These are phyloP conservation scores for Candoia aspera DNA, from an alignment of 2,113 vertebrate genomes.

Conservation along the genomic window DNA sequence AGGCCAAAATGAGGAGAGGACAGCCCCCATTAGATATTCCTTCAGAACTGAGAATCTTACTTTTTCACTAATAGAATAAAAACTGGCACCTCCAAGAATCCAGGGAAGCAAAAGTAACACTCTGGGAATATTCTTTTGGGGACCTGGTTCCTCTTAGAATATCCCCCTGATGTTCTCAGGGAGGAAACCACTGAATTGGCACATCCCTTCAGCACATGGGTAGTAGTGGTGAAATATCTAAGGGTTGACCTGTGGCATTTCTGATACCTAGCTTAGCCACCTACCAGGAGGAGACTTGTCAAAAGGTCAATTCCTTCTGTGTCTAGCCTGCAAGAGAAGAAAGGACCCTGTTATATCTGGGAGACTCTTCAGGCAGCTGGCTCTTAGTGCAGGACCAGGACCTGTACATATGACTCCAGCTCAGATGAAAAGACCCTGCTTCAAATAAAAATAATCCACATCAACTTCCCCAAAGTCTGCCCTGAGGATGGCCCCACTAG, in stretches of 20 bases:
- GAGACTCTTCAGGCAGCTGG: accelerated
- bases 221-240: not conserved
- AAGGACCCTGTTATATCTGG: accelerated
- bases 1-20: not conserved
- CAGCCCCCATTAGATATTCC: not conserved
- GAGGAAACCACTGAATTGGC: not conserved
- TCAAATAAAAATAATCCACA: not conserved
- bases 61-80: not conserved
- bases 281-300: constrained; percentile 84
- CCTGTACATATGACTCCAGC: not conserved
- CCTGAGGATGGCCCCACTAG: not conserved
- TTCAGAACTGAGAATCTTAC: not conserved
- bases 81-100: no score
- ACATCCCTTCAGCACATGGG: not conserved
- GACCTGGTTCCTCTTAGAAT: not conserved
- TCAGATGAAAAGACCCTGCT: not conserved
- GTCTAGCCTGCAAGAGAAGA: constrained; percentile 82
- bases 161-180: not conserved
- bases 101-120: not conserved
- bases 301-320: constrained; percentile 89
- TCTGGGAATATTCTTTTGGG: not conserved
- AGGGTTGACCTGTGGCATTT: not conserved
- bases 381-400: accelerated
- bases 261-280: not conserved
- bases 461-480: not conserved